Percentiles rank a stretch among this genome's conserved stretches.
phyloP scores from a whole-genome alignment of 2,797 vertebrate genomes.

The Lerista edwardsae region DNA sequence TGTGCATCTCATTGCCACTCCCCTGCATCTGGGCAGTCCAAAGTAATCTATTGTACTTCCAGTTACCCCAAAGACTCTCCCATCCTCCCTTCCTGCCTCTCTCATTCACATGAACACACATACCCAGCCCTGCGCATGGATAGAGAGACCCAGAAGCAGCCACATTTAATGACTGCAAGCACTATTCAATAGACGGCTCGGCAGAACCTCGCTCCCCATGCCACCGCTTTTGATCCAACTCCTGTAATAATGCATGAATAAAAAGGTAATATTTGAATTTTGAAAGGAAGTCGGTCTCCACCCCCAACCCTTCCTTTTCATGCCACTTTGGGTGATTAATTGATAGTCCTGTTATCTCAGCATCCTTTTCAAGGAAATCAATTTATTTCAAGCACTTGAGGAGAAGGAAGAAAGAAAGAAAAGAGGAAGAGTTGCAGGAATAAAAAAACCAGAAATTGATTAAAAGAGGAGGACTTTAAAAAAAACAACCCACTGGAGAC shows the following conservation, averaged over 20 bases:
- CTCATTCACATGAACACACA: background rate
- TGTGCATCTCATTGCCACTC: no score
- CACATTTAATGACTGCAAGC: slow-evolving; percentile 56
- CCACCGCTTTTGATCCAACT: slow-evolving; percentile 55
- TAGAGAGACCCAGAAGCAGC: slow-evolving; percentile 14
- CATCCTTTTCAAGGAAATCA: slow-evolving; percentile 50
- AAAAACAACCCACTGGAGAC: background rate
- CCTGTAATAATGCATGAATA: slow-evolving; percentile 57
- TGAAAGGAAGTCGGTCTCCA: slow-evolving; percentile 23
- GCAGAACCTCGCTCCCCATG: background rate
- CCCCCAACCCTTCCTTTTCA: background rate
- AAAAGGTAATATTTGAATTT: slow-evolving; percentile 61
- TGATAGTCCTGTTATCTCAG: slow-evolving; percentile 36
- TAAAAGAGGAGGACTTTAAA: background rate
- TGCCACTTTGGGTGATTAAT: slow-evolving; percentile 40
- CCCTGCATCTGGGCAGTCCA: no score
- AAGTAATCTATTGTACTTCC: background rate
- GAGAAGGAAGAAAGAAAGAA: slow-evolving; percentile 45
- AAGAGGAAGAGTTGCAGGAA: slow-evolving; percentile 57
- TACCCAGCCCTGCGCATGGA: background rate
- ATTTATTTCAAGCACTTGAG: slow-evolving; percentile 56
- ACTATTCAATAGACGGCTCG: slow-evolving; percentile 16
- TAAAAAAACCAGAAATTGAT: slow-evolving; percentile 50
- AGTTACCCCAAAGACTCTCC: background rate
- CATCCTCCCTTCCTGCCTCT: background rate